Base-by-base conservation (phyloP, 2,888 invertebrate species). In the Cosmia trapezina region DNA sequence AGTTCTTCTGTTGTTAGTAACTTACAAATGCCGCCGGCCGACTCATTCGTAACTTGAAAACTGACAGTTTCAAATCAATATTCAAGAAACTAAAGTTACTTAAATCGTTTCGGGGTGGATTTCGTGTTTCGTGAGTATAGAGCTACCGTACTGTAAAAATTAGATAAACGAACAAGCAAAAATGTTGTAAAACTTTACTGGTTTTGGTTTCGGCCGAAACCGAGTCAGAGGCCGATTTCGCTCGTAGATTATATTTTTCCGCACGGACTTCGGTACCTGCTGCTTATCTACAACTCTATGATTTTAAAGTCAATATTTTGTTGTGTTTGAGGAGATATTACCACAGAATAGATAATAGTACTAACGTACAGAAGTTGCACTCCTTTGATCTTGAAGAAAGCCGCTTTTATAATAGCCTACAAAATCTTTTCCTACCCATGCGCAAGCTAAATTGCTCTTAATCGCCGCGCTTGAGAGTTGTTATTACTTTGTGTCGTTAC, bases 121-220 rank as follows among this genome's bases (percentile, higher is more conserved):
- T 22, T 56, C 7, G 19, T 64, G 12, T 49, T 33, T 17, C 6
- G 43, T 43, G 9, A 43, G 22, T 9, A 17, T 17, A 61, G 28
- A 8, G 19, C 4, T 43, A 47, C 9, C 9, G 5, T 4, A 28
- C 9, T 28, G 28, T 56, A n/a, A 11, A 47, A 45, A 43, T 1
- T 28, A 49, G 12, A 28, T 22, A 49, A 19, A n/a, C 9, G 17
- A 19, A 37, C 37, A 28, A 33, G 14, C 22, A 8, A 43, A 53
- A 41, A 45, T 28, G 3, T 28, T 28, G 28, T 28, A 28, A 28
- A 28, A 28, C 1, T 2, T 5, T 37, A 37, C 33, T 33, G 33
- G 33, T 33, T 33, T 37, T 6, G 37, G 37, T 64, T 64, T 73
- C 64, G 17, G 45, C 53, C 45, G 45, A 53, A 67, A 75, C 67